These are phyloP conservation scores for Hydrochoerus hydrochaeris DNA, from an alignment of 2,113 vertebrate genomes.

Conservation along the genomic window DNA sequence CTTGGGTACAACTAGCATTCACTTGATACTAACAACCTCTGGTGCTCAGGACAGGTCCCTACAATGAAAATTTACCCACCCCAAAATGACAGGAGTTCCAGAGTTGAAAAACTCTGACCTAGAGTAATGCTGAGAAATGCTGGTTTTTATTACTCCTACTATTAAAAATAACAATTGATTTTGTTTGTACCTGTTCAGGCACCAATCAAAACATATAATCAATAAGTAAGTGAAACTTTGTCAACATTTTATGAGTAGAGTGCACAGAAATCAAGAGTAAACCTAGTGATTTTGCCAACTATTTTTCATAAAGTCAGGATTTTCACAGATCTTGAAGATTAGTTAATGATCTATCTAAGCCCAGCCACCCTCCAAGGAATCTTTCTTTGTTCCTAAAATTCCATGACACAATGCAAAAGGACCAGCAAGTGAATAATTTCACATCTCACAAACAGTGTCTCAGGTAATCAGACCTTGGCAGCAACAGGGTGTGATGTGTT, in stretches of 20 bases:
- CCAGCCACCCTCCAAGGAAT: background rate
- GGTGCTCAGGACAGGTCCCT: accelerated
- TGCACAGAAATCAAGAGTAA: background rate
- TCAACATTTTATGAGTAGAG: background rate
- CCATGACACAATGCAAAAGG: background rate
- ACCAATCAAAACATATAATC: background rate
- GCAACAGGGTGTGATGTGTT: background rate
- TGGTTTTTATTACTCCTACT: background rate
- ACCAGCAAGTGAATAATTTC: background rate
- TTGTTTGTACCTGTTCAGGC: background rate
- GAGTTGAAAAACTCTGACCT: background rate
- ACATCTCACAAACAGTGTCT: background rate
- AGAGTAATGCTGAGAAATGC: background rate
- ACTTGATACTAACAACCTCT: accelerated
- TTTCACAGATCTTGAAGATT: constrained; percentile 2
- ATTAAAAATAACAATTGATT: background rate
- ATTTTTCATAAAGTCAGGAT: background rate
- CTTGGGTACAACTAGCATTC: background rate
- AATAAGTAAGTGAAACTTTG: background rate
- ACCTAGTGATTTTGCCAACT: background rate
- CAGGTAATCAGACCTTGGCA: background rate
- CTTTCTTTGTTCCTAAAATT: background rate
- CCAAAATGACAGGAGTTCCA: background rate
- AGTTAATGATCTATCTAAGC: background rate
- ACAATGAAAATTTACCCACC: background rate